Evolutionary conservation across 2,888 invertebrate species (phyloP).

Genomic region (Lobophora halterata): DNA sequence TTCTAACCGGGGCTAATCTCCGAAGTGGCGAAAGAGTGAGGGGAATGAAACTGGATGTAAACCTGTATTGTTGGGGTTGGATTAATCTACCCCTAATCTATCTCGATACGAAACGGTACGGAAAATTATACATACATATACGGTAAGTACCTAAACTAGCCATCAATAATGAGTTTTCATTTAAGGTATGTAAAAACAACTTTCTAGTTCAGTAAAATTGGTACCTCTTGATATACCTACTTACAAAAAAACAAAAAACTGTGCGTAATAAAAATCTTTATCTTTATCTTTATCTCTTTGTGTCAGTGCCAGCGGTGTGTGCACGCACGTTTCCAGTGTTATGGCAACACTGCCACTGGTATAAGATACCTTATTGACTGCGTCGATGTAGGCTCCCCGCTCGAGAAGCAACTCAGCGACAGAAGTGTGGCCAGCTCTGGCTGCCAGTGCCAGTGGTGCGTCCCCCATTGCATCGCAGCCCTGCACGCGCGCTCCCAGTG

Average conservation of each 20-base stretch:
- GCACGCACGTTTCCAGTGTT: too few relatives aligned
- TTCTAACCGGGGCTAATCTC: constrained; percentile 11
- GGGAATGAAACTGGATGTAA: constrained; percentile 10
- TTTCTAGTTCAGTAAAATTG: too few relatives aligned
- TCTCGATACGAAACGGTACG: neutral
- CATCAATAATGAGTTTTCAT: too few relatives aligned
- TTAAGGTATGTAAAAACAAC: too few relatives aligned
- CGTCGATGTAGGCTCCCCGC: constrained; percentile 84
- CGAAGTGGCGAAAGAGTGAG: constrained; percentile 17
- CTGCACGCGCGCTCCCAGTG: constrained; percentile 84
- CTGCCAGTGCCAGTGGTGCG: constrained; percentile 88
- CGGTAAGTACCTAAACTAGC: too few relatives aligned
- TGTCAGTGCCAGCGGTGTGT: too few relatives aligned
- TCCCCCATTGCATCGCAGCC: constrained; percentile 85
- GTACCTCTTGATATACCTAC: too few relatives aligned
- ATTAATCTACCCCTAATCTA: constrained; percentile 13
- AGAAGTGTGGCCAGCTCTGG: constrained; percentile 85
- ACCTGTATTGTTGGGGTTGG: constrained; percentile 13
- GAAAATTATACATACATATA: too few relatives aligned
- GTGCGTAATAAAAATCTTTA: too few relatives aligned
- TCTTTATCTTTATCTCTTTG: too few relatives aligned
- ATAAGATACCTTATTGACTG: constrained; percentile 87
- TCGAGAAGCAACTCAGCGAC: constrained; percentile 85
- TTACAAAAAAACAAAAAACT: too few relatives aligned
- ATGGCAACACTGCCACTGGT: constrained; percentile 10